Evolutionary conservation across 2,888 invertebrate species (phyloP), one percentile per base, ranked within the genome.

Genomic region (Aspidiotus rigidus): DNA sequence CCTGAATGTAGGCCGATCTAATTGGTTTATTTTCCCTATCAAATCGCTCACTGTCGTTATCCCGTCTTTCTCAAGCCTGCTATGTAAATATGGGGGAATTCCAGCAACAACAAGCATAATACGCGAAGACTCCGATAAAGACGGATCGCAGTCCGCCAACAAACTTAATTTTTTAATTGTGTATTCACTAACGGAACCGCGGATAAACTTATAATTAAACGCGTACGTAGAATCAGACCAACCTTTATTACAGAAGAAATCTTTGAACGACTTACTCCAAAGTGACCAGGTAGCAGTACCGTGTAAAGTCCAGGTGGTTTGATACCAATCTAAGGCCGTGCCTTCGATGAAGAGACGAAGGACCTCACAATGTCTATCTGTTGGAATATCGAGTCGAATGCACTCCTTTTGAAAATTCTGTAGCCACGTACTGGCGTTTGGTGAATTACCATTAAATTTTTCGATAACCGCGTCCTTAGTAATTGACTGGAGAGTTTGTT

Each of bases 171-270:
- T 59, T 28, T 9, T 59, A 11, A 59, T 59, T 7, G 13, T 13
- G 59, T 59, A 59, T 28, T 59, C 59, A 59, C 59, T 59, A 6
- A 59, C 13, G 28, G 17, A 59, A 17, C 59, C 59, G 7, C 59
- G 17, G 7, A 9, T 13, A 13, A 28, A 59, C 13, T 59, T 59
- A 13, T 28, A 59, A 59, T 59, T 59, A n/a, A n/a, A n/a, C n/a
- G n/a, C n/a, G n/a, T n/a, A n/a, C n/a, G n/a, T n/a, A n/a, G n/a
- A n/a, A 16, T 28, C 7, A 28, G 59, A 8, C 59, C 59, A 59
- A 7, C 59, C 59, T 15, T 39, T 7, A 7, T 17, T 17, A 7
- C 28, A 17, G 13, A 59, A 59, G 17, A 28, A 7, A 13, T 59
- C 59, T 7, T 28, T 17, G 28, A 59, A 59, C 7, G 59, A 59